Evolutionary conservation across 1,140 invertebrate genomes (phyloP).

Genomic region (Drosophila miranda): DNA sequence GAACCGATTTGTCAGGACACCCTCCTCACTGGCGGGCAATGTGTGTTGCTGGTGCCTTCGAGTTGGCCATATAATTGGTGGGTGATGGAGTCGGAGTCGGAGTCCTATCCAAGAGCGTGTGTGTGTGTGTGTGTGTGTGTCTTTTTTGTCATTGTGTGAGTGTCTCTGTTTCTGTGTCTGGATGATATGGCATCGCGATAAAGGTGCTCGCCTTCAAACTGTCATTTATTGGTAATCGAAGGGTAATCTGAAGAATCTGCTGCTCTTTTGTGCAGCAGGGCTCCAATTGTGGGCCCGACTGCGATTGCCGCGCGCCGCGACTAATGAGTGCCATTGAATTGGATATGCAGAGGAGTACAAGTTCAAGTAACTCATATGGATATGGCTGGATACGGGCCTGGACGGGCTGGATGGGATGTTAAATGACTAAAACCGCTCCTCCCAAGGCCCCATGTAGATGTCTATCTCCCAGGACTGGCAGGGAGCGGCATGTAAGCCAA

Average conservation of each 20-base stretch:
- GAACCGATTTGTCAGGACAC: not conserved
- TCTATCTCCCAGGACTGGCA: conserved; percentile 26
- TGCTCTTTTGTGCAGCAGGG: conserved; percentile 54
- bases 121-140: conserved; percentile 9
- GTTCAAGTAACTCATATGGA: conserved; percentile 31
- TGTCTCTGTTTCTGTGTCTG: conserved; percentile 9
- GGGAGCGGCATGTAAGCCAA: conserved; percentile 8
- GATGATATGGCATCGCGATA: conserved; percentile 46
- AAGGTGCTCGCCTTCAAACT: conserved; percentile 51
- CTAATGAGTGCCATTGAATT: conserved; percentile 26
- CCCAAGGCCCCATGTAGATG: conserved; percentile 29
- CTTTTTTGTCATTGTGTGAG: not conserved
- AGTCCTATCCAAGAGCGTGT: not conserved
- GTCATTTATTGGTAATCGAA: conserved; percentile 48
- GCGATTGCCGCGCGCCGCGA: not conserved
- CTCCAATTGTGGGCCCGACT: conserved; percentile 9
- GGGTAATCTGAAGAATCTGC: conserved; percentile 50
- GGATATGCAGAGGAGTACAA: not conserved
- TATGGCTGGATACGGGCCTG: conserved; percentile 9
- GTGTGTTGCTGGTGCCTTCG: not conserved
- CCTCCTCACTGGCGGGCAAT: not conserved
- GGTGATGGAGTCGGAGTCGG: not conserved
- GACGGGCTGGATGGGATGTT: not conserved
- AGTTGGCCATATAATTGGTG: conserved; percentile 8
- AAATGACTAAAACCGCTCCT: conserved; percentile 46